Evolutionary conservation across 2,797 vertebrate species (phyloP), one percentile per base, ranked within the genome.

Genomic region (Macropus fuliginosus): DNA sequence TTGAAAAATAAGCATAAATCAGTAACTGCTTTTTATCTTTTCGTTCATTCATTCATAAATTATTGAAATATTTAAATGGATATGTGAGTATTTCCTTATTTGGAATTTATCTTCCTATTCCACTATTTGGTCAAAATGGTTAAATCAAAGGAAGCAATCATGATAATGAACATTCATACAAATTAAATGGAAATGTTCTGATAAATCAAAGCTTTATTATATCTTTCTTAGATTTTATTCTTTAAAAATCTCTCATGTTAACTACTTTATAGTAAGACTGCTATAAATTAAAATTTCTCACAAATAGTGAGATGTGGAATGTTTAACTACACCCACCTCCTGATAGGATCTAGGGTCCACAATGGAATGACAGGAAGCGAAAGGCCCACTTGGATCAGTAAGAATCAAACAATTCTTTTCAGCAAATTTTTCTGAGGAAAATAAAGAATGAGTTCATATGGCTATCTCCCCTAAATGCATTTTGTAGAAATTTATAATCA

Each of bases 321-420:
- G 5, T 21, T 89, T 92, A 87, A 16, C 0, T 18, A 62, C 66
- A 92, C 96, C 12, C 94, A 98, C 98, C 97, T 98, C 97, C 54
- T 97, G 93, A 57, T 97, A 98, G 13, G 90, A 40, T 94, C 95
- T 98, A 93, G 98, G 98, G 29, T 98, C 97, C 57, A 99, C 98
- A 40, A 98, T 92, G 81, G 91, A 90, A 54, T 99, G 99, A 91
- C 99, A 99, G 28, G 94, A 93, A 90, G 98, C 98, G 98, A 99
- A 99, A 95, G 98, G 95, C 8, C 98, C 99, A 46, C 31, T 95
- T 28, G 98, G 95, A 94, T 98, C 12, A 56, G 96, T 97, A 95
- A 99, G 94, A 55, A 97, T 29, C 1, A 96, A 96, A 54, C 96
- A 99, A 66, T 97, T 97, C 21, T 96, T 97, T 40, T 98, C 98